Evolutionary conservation across 2,888 invertebrate genomes (phyloP), one percentile per base, ranked within the genome.

Genomic region (Lumbricus terrestris): DNA sequence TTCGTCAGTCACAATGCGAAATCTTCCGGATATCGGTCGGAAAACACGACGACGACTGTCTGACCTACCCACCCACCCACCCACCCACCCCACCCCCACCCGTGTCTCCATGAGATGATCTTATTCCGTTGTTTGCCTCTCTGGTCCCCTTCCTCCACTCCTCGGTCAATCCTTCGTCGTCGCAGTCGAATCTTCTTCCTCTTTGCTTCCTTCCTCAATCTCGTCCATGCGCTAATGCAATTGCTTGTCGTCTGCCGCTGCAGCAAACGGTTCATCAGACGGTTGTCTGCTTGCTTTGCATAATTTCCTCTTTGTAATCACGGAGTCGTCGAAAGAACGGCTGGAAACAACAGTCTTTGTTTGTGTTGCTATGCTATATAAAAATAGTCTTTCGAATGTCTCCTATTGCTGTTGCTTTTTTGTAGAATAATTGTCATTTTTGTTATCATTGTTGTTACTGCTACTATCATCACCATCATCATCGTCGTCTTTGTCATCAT

Each of bases 251-350:
- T 11, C 69, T 69, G n/a, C n/a, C n/a, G n/a, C n/a, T n/a, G n/a
- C n/a, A n/a, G n/a, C n/a, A 11, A 29, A n/a, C n/a, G n/a, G n/a
- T n/a, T 69, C 69, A 69, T 69, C 69, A 69, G n/a, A 69, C 69
- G 69, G 4, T n/a, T 29, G 4, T 69, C 69, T 69, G 69, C 69
- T n/a, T 69, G 69, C 69, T 69, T 69, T 69, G 69, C 69, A 69
- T 69, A 69, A 69, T 69, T 69, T 69, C 69, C 69, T 69, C 69
- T 69, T n/a, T n/a, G n/a, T 69, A 69, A 69, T n/a, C 69, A 69
- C 69, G 8, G 13, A 54, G 54, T 23, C 23, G 4, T 8, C 6
- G n/a, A n/a, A 69, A n/a, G 11, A 29, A n/a, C n/a, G 69, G 8
- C 29, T n/a, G n/a, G 29, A 69, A 29, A n/a, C 69, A 69, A n/a